Evolutionary conservation across 2,888 invertebrate species (phyloP).

Genomic region (Nematopogon swammerdamellus): DNA sequence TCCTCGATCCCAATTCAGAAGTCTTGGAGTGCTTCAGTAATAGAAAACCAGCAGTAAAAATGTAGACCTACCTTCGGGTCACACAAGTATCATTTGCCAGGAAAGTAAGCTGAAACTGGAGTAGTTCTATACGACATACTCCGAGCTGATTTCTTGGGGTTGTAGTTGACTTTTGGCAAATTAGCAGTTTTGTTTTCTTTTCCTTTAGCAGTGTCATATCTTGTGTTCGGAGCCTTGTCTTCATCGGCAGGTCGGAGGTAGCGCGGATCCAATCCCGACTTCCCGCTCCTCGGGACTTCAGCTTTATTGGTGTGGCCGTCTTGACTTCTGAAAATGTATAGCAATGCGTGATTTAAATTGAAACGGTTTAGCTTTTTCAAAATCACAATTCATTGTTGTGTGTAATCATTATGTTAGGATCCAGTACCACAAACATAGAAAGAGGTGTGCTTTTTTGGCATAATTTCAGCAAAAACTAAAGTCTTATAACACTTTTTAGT

Average conservation of each 20-base stretch:
- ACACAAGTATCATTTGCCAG: constrained; percentile 15
- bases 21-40: no score
- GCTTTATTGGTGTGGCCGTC: constrained; percentile 32
- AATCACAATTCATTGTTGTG: no score
- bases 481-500: no score
- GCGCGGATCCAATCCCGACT: constrained; percentile 37
- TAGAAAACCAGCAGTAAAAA: no score
- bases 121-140: constrained; percentile 34
- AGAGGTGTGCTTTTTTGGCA: no score
- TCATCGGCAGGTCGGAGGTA: constrained; percentile 34
- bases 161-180: constrained; percentile 41
- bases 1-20: no score
- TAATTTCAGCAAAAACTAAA: no score
- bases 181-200: constrained; percentile 37
- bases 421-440: no score
- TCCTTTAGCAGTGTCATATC: constrained; percentile 19
- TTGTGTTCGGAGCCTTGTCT: constrained; percentile 6
- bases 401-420: no score
- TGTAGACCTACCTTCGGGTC: no score
- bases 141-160: constrained; percentile 37
- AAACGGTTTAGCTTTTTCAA: no score
- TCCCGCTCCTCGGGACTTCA: constrained; percentile 17
- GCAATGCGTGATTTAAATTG: no score
- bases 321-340: constrained; percentile 24
- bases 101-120: constrained; percentile 49